Base-by-base conservation (phyloP, 2,113 vertebrate genomes). In the Nipponia nippon region DNA sequence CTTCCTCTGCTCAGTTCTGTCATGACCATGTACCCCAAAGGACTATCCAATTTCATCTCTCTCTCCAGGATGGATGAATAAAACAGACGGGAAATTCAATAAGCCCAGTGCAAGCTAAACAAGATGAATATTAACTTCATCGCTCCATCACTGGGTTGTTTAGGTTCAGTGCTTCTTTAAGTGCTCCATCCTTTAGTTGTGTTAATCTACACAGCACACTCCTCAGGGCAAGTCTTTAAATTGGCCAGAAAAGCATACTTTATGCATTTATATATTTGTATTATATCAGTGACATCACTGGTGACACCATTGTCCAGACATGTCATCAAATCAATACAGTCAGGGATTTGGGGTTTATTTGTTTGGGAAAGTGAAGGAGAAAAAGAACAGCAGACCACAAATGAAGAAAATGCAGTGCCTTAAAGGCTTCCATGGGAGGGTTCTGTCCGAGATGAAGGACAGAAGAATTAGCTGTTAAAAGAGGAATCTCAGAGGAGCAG, bases 401-500 rank as follows among this genome's bases (percentile, higher is more conserved):
- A 75, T 46, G 17, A 82, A 59, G 58, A 91, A 96, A 90, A 88
- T 47, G 32, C 4, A 8, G 38, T 61, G n/a, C 26, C 38, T 86
- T 67, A 76, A 93, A 78, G 75, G 42, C 59, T 95, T 90, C 61
- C 23, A 62, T 4, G 15, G 65, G 38, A 59, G 18, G 14, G 42
- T 89, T 94, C 93, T 72, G 61, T 59, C 89, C 6, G 9, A 32
- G 67, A 42, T 42, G 83, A 95, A 52, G 4, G 77, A 83, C 9
- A 86, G 5, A 91, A 86, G 61, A 77, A 92, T 87, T 77, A 82
- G 38, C 63, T 87, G n/a, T 8, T 93, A 66, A 77, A 91, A 63
- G 86, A 86, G 77, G 85, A 86, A 58, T 50, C 87, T 55, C 75
- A 65, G 52, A 93, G 76, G 27, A 89, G 52, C 95, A 98, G 95